These are phyloP conservation scores for Megastigmus dorsalis DNA, from an alignment of 2,888 invertebrate genomes.

Conservation along the genomic window DNA sequence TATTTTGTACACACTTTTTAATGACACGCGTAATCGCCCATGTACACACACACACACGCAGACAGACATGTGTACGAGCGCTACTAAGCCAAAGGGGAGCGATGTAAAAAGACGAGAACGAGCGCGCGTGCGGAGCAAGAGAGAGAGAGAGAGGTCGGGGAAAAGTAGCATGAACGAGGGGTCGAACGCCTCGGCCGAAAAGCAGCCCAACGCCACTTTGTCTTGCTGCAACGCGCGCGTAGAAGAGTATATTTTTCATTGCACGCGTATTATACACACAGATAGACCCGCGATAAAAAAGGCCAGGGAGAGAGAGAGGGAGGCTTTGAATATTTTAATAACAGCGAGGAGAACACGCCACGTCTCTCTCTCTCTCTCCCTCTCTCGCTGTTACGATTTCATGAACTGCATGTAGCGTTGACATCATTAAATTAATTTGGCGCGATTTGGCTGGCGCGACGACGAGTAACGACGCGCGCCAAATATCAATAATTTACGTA, in stretches of 20 bases:
- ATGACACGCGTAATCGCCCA: constrained; percentile 28
- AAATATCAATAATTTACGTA: too few relatives aligned
- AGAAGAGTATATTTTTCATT: neutral
- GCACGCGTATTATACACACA: neutral
- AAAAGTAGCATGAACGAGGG: constrained; percentile 15
- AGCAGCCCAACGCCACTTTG: constrained; percentile 23
- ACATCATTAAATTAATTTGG: constrained; percentile 15
- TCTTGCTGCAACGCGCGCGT: neutral
- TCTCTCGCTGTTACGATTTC: too few relatives aligned
- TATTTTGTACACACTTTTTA: neutral
- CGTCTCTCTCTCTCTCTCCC: neutral
- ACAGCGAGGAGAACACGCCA: neutral
- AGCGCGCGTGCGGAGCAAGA: neutral
- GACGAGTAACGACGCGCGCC: too few relatives aligned
- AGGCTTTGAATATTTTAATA: constrained; percentile 35
- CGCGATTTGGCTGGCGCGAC: neutral
- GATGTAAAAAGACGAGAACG: neutral
- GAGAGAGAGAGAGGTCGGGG: constrained; percentile 9
- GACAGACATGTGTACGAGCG: too few relatives aligned
- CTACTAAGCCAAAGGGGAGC: too few relatives aligned
- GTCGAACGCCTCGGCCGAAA: constrained; percentile 41
- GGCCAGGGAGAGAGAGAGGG: neutral
- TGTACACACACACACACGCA: neutral
- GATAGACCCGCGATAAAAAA: constrained; percentile 23
- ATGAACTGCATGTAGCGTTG: neutral